phyloP scores from a whole-genome alignment of 2,888 invertebrate genomes.

The Stomorhina lunata region DNA sequence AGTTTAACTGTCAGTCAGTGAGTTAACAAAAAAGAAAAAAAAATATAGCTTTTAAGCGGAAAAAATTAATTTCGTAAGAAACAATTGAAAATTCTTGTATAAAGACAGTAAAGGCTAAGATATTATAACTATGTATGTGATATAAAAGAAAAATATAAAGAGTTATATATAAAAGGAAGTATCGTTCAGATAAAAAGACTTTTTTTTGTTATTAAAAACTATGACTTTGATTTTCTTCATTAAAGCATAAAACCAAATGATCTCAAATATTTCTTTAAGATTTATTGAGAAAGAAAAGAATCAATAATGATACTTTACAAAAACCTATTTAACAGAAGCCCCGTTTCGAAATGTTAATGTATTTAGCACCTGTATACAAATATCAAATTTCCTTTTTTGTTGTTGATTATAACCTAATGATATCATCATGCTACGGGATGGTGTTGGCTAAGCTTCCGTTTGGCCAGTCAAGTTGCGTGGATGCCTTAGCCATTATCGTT shows the following conservation, averaged over 20 bases:
- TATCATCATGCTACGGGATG: neutral
- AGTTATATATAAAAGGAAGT: constrained; percentile 30
- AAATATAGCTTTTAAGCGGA: neutral
- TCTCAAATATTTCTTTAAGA: too few relatives aligned
- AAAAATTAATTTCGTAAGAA: neutral
- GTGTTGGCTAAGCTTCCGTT: constrained; percentile 32
- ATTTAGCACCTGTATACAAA: constrained; percentile 28
- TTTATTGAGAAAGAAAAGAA: too few relatives aligned
- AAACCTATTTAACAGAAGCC: neutral
- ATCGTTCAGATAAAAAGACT: too few relatives aligned
- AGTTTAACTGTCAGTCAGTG: constrained; percentile 41
- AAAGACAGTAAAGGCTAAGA: too few relatives aligned
- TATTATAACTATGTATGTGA: too few relatives aligned
- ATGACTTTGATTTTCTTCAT: too few relatives aligned
- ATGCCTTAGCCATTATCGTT: constrained; percentile 11
- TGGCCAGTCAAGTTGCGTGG: neutral
- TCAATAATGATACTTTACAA: neutral
- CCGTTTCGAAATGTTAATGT: too few relatives aligned
- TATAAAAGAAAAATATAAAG: too few relatives aligned
- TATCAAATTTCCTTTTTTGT: constrained; percentile 16
- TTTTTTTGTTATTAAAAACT: too few relatives aligned
- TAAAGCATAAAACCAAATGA: too few relatives aligned
- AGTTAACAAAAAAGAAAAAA: constrained; percentile 22
- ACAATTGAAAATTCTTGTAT: constrained; percentile 1
- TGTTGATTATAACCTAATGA: neutral